Base-by-base conservation (phyloP, 2,888 invertebrate genomes). In the Cinara cedri region DNA sequence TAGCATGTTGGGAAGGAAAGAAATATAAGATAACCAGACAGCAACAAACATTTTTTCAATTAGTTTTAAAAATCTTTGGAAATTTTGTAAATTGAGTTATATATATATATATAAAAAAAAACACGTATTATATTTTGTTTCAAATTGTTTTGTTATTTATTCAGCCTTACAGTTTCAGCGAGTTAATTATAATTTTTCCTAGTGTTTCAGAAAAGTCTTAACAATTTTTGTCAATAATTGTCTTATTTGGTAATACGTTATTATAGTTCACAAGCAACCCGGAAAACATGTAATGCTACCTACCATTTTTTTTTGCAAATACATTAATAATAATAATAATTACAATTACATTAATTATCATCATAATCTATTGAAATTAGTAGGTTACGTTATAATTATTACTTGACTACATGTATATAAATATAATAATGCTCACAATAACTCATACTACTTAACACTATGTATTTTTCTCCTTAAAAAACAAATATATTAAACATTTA, bases 101-200 rank as follows among this genome's bases (percentile, higher is more conserved):
- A 0, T n/a, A n/a, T n/a, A n/a, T n/a, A n/a, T n/a, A n/a, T n/a
- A n/a, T n/a, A 78, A 78, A 78, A 76, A 75, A 75, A 81, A 71
- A 75, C 71, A 81, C 81, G 72, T 24, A 55, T 68, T 49, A 46
- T 70, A 57, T 46, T 80, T 60, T 75, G 81, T 75, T 81, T 81
- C 62, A 80, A 68, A 75, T 76, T 72, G 71, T 72, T 81, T 81
- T 81, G 74, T 72, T 81, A 71, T 71, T 72, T 72, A 81, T 74
- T 80, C 66, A 68, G 71, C 72, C 72, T 81, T 71, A 81, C 75
- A 81, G 81, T 74, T 81, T 81, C 81, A 78, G 78, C 78, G 78
- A 78, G 78, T 78, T 78, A 78, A 78, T 60, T 60, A 78, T 78
- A n/a, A n/a, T 78, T 78, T 76, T 76, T 68, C 76, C 76, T 70